A percentile compares a stretch with the other conserved stretches of the same genome.
phyloP scores from a whole-genome alignment of 2,113 vertebrate genomes.

The Pampusana beccarii region DNA sequence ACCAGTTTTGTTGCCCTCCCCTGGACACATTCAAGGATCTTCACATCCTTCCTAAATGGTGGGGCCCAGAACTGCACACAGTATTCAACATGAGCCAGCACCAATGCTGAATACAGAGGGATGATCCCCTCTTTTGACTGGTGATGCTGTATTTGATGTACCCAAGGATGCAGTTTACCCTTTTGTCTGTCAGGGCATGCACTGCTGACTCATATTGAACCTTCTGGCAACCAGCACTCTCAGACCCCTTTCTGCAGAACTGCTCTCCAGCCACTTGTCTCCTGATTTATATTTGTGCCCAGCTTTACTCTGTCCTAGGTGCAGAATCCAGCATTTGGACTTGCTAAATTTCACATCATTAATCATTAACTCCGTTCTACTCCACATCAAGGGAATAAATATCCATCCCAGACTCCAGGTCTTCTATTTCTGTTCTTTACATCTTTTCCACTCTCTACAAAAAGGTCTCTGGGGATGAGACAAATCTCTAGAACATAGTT shows the following conservation, averaged over 20 bases:
- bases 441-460: neutral
- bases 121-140: neutral
- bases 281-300: neutral
- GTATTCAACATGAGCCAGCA: neutral
- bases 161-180: neutral
- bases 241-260: neutral
- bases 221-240: neutral
- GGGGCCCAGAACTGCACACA: neutral
- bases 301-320: neutral
- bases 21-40: neutral
- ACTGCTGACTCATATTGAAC: fast-evolving
- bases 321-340: neutral
- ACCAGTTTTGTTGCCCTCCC: neutral
- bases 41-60: neutral
- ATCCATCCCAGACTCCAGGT: neutral
- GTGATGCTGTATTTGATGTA: too few relatives aligned
- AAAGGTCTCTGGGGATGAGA: neutral
- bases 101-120: fast-evolving
- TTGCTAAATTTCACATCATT: neutral
- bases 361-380: neutral
- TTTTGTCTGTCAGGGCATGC: neutral
- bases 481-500: neutral
- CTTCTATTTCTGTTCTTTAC: neutral
- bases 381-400: neutral
- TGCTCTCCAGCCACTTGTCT: neutral